phyloP scores from a whole-genome alignment of 1,140 invertebrate species.

The Bombyx mori region ASM3026992v2 NC_085123.1:15631001-15631500 shows the following conservation, averaged over 20 bases:
- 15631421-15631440: neutral
- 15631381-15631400: constrained; percentile 50
- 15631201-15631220: constrained; percentile 67
- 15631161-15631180: constrained; percentile 10
- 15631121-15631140: constrained; percentile 9
- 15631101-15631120: constrained; percentile 1
- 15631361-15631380: constrained; percentile 73
- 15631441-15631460: too few relatives aligned
- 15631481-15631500: too few relatives aligned
- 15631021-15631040: constrained; percentile 58
- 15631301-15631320: constrained; percentile 59
- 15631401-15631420: constrained; percentile 32
- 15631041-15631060: constrained; percentile 55
- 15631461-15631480: too few relatives aligned
- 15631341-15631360: constrained; percentile 72
- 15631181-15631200: constrained; percentile 56
- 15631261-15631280: constrained; percentile 83
- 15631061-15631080: constrained; percentile 26
- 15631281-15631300: constrained; percentile 54
- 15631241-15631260: constrained; percentile 72
- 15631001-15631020: constrained; percentile 30
- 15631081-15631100: constrained; percentile 14
- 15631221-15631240: constrained; percentile 43
- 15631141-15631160: constrained; percentile 3
- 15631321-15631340: constrained; percentile 63